Evolutionary conservation across 2,888 invertebrate genomes (phyloP).

Genomic region (Alentia gelatinosa): DNA sequence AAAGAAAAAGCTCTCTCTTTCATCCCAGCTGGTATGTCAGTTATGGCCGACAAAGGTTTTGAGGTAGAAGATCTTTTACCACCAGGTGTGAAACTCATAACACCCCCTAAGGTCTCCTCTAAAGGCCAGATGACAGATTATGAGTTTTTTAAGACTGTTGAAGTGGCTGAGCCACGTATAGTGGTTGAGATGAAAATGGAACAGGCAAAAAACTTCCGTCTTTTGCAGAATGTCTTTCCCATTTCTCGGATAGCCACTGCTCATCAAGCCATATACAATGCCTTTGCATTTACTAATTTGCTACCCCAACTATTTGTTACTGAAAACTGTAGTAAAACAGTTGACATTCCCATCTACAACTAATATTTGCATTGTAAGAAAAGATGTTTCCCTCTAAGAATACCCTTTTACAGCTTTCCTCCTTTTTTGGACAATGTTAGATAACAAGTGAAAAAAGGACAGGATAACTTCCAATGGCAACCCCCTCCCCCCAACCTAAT

Average conservation of each 20-base stretch:
- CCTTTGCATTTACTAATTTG: constrained; percentile 4
- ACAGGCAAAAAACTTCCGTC: background rate
- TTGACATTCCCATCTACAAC: background rate
- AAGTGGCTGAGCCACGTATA: background rate
- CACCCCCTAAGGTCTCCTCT: background rate
- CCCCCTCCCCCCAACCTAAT: too few relatives aligned
- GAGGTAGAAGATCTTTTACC: background rate
- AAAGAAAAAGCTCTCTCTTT: background rate
- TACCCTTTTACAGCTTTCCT: background rate
- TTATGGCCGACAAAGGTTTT: constrained; percentile 30
- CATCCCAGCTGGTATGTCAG: background rate
- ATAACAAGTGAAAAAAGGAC: too few relatives aligned
- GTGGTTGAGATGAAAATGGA: constrained; percentile 33
- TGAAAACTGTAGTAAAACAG: background rate
- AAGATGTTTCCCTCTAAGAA: background rate
- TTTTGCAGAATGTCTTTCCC: background rate
- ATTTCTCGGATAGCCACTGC: background rate
- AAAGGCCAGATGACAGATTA: background rate
- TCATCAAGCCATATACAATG: background rate
- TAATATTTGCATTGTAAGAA: background rate
- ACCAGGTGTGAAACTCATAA: background rate
- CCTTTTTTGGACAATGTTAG: background rate
- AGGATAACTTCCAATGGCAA: too few relatives aligned
- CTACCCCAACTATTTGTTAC: constrained; percentile 5
- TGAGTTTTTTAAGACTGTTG: background rate